A percentile compares a stretch with the other conserved stretches of the same genome.
Evolutionary conservation across 2,888 invertebrate genomes (phyloP).

Genomic region (Acholoe squamosa): DNA sequence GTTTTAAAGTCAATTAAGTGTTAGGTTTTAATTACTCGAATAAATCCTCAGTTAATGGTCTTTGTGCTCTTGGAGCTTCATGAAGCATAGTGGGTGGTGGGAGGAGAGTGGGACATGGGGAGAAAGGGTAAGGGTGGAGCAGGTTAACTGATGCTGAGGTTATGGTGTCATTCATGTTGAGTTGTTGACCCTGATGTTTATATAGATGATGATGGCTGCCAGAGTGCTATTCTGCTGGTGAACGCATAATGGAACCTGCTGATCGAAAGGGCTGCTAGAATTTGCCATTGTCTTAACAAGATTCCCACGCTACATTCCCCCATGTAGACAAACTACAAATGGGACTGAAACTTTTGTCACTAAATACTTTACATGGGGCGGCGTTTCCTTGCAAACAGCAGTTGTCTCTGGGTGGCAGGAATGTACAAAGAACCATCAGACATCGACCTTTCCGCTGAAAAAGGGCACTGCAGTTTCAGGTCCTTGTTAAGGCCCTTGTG

Average conservation of each 20-base stretch:
- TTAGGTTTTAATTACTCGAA: constrained; percentile 49
- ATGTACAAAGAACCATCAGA: not conserved
- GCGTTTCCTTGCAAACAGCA: constrained; percentile 26
- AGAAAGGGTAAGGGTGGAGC: not conserved
- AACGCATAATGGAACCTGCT: too few relatives aligned
- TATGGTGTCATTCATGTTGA: not conserved
- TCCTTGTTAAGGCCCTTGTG: constrained; percentile 51
- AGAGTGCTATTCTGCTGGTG: too few relatives aligned
- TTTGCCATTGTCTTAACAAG: too few relatives aligned
- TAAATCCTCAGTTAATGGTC: constrained; percentile 47
- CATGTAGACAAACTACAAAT: too few relatives aligned
- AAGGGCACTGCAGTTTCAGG: constrained; percentile 54
- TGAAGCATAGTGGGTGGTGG: not conserved
- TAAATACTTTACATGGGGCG: constrained; percentile 17
- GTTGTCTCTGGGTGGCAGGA: constrained; percentile 30
- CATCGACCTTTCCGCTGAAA: constrained; percentile 45
- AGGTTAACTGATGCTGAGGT: not conserved
- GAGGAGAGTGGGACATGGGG: not conserved
- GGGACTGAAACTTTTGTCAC: not conserved
- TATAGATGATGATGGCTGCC: not conserved
- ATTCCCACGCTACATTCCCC: too few relatives aligned
- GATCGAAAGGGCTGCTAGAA: too few relatives aligned
- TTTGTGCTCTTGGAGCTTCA: not conserved
- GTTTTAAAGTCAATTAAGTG: constrained; percentile 62
- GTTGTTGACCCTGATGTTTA: not conserved